Evolutionary conservation across 2,888 invertebrate species (phyloP).

Genomic region (Steinernema scapterisci): DNA sequence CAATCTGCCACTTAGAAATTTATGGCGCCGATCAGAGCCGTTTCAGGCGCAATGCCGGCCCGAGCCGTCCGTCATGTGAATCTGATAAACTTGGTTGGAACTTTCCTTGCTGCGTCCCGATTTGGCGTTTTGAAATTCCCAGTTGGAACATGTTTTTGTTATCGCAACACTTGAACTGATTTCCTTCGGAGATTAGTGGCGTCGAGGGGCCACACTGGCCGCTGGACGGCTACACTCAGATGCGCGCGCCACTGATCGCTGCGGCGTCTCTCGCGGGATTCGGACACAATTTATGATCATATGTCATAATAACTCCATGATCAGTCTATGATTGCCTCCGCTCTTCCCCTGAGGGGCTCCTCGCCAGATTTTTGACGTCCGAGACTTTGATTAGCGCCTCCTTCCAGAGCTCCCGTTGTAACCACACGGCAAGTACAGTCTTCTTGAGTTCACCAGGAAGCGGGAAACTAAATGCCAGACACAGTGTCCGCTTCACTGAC

Average conservation of each 20-base stretch:
- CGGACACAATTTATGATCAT: conserved; percentile 11
- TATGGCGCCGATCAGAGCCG: conserved; percentile 9
- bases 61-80: background rate
- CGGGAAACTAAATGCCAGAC: background rate
- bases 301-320: conserved; percentile 12
- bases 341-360: background rate
- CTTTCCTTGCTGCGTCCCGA: background rate
- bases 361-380: background rate
- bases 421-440: conserved; percentile 18
- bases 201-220: conserved; percentile 4
- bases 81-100: background rate
- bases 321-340: background rate
- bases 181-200: conserved; percentile 12
- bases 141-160: conserved; percentile 27
- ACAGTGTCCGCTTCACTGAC: background rate
- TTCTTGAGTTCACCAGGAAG: background rate
- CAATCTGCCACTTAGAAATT: conserved; percentile 28
- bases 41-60: background rate
- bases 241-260: background rate
- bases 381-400: too few species aligned
- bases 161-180: conserved; percentile 33
- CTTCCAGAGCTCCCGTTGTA: too few species aligned
- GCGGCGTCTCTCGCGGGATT: background rate
- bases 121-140: conserved; percentile 1
- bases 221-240: background rate